Percentiles rank a stretch among this genome's conserved stretches.
These are phyloP conservation scores for Patella depressa DNA, from an alignment of 2,888 invertebrate genomes.

Conservation along the genomic window DNA sequence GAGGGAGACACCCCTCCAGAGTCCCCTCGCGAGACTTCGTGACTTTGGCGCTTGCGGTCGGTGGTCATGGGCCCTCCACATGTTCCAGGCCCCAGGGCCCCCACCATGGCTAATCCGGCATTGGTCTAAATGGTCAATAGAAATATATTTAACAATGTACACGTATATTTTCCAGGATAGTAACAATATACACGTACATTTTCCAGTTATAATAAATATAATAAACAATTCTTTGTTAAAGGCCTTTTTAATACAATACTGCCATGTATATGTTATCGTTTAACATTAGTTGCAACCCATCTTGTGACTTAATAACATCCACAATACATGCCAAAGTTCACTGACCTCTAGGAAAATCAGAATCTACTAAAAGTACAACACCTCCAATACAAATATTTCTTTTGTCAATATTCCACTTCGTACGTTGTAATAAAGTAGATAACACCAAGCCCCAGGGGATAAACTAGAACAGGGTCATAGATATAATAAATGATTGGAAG, in stretches of 20 bases:
- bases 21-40: too few relatives aligned
- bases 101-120: too few relatives aligned
- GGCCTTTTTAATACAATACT: neutral
- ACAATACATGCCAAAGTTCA: neutral
- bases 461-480: slow-evolving; percentile 9
- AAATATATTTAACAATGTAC: too few relatives aligned
- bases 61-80: too few relatives aligned
- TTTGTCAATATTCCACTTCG: neutral
- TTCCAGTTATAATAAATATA: neutral
- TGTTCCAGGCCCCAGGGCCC: too few relatives aligned
- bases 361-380: neutral
- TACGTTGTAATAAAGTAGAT: neutral
- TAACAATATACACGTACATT: too few relatives aligned
- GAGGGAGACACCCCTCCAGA: too few relatives aligned
- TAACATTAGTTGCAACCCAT: neutral
- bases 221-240: neutral
- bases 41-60: too few relatives aligned
- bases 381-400: neutral
- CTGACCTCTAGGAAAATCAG: neutral
- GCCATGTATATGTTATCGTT: neutral
- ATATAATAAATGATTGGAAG: slow-evolving; percentile 61
- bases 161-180: too few relatives aligned
- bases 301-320: neutral
- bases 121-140: too few relatives aligned
- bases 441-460: slow-evolving; percentile 26